Conservation (phyloP, 2,113 vertebrate genomes). For the Rhynchomys soricoides region DNA sequence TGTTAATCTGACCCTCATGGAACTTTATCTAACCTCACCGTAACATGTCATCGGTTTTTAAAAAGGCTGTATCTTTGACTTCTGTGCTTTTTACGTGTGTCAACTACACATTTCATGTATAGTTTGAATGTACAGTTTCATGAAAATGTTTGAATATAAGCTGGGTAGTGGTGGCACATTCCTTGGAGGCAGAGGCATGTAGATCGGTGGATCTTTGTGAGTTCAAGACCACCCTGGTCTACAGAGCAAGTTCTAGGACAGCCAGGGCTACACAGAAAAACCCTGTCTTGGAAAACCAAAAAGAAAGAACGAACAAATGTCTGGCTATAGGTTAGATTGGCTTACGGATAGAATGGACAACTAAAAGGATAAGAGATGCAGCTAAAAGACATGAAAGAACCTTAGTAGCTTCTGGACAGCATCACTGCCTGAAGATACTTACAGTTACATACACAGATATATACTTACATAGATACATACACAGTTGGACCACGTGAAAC, state of each 20-base stretch:
- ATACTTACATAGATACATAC: background rate
- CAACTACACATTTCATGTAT: background rate
- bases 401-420: background rate
- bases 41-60: constrained; percentile 4
- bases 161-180: background rate
- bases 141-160: background rate
- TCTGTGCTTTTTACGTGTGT: background rate
- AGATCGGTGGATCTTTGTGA: background rate
- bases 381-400: background rate
- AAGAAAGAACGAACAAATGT: background rate
- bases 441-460: background rate
- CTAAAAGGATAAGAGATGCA: background rate
- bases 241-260: background rate
- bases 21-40: constrained; percentile 7
- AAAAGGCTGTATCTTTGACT: background rate
- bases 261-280: background rate
- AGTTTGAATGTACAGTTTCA: too few relatives aligned
- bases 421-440: background rate
- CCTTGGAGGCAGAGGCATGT: background rate
- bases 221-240: background rate
- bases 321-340: background rate
- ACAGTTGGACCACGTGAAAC: background rate
- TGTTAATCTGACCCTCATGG: background rate
- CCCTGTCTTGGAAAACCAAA: background rate
- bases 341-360: background rate